These are phyloP conservation scores for Eupelmus urozonus DNA, from an alignment of 2,888 invertebrate genomes.

Conservation along the genomic window DNA sequence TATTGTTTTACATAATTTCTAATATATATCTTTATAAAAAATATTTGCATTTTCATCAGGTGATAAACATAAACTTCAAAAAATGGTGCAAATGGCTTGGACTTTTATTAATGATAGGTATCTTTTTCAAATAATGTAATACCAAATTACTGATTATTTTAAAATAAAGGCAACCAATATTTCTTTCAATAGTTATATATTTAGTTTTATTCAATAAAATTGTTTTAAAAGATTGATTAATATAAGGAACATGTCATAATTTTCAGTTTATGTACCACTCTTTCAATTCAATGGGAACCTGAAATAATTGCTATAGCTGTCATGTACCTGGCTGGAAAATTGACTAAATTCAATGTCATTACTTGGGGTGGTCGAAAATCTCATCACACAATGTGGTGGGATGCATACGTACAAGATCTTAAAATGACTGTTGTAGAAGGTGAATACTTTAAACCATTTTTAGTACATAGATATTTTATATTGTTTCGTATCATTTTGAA, in stretches of 20 bases:
- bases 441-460: slow-evolving; percentile 64
- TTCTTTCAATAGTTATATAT: not conserved
- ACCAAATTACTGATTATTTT: too few species aligned
- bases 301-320: slow-evolving; percentile 98
- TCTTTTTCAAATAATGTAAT: not conserved
- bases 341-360: slow-evolving; percentile 95
- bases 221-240: not conserved
- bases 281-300: slow-evolving; percentile 98
- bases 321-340: slow-evolving; percentile 96
- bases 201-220: not conserved
- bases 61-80: slow-evolving; percentile 92
- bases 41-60: too few species aligned
- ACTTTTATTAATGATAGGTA: slow-evolving; percentile 98
- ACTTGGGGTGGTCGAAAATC: slow-evolving; percentile 91
- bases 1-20: slow-evolving; percentile 2
- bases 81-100: slow-evolving; percentile 99
- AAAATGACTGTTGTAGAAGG: slow-evolving; percentile 94
- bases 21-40: slow-evolving; percentile 58
- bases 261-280: slow-evolving; percentile 92
- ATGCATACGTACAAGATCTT: slow-evolving; percentile 97
- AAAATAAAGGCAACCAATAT: too few species aligned
- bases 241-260: too few species aligned
- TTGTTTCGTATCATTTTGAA: slow-evolving; percentile 1
- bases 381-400: slow-evolving; percentile 96
- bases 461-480: not conserved